These are phyloP conservation scores for Otocyon megalotis DNA, from an alignment of 2,113 vertebrate genomes.

Conservation along the genomic window DNA sequence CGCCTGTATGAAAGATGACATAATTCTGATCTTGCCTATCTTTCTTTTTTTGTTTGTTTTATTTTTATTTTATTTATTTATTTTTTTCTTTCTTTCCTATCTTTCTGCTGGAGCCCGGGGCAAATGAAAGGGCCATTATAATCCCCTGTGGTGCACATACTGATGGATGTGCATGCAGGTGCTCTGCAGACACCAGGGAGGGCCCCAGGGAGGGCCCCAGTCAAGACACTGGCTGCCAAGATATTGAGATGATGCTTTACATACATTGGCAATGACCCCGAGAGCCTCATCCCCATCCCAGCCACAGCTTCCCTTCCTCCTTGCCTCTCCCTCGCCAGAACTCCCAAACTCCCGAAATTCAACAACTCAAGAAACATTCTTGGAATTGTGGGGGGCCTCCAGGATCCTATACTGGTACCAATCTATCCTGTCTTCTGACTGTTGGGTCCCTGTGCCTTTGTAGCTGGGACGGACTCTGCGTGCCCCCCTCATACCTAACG, in stretches of 20 bases:
- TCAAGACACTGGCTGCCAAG: neutral
- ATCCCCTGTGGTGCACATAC: neutral
- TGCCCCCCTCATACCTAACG: no score
- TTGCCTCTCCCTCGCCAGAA: neutral
- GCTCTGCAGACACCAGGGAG: neutral
- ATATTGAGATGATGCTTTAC: neutral
- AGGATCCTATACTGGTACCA: no score
- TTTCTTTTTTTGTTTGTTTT: no score
- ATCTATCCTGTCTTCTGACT: neutral
- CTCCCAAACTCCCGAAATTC: neutral
- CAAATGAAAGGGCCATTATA: rapidly evolving
- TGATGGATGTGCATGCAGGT: rapidly evolving
- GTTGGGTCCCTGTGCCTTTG: neutral
- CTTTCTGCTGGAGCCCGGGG: neutral
- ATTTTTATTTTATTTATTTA: no score
- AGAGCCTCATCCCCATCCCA: neutral
- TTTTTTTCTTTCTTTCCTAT: no score
- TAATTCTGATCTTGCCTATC: neutral
- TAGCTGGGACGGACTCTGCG: neutral
- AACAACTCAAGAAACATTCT: neutral
- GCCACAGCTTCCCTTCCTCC: neutral
- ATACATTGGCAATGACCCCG: neutral
- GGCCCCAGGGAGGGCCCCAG: neutral
- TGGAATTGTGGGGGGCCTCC: no score
- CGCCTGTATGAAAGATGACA: neutral